Conservation (phyloP, 2,113 vertebrate genomes). For the Pangasianodon hypophthalmus region DNA sequence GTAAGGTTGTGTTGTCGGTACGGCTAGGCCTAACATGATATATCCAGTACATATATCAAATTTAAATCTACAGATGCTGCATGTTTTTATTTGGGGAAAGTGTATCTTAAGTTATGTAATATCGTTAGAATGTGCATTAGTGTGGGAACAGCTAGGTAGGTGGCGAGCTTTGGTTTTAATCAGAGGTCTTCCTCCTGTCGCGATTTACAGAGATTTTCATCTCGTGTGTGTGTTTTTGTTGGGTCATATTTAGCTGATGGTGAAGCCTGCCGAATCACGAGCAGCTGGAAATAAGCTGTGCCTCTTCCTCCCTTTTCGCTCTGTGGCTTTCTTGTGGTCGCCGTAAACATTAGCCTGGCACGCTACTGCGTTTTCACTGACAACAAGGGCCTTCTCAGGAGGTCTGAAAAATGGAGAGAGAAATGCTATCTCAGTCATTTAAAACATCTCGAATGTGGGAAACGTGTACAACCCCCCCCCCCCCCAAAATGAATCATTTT, state of each 20-base stretch:
- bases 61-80: not conserved
- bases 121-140: not conserved
- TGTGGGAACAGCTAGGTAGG: slow-evolving; percentile 32
- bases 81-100: not conserved
- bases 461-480: not conserved
- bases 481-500: not conserved
- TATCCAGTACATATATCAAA: slow-evolving; percentile 17
- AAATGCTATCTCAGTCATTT: not conserved
- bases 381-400: slow-evolving; percentile 50
- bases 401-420: not conserved
- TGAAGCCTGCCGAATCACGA: slow-evolving; percentile 66
- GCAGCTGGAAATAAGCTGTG: slow-evolving; percentile 67
- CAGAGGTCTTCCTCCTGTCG: slow-evolving; percentile 57
- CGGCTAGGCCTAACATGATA: slow-evolving; percentile 1
- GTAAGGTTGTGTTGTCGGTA: slow-evolving; percentile 15
- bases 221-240: slow-evolving; percentile 69
- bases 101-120: not conserved
- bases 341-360: slow-evolving; percentile 59
- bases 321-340: slow-evolving; percentile 72
- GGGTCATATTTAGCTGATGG: slow-evolving; percentile 67
- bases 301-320: slow-evolving; percentile 61
- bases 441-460: not conserved
- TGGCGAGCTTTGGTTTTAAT: slow-evolving; percentile 62
- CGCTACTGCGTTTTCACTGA: slow-evolving; percentile 54
- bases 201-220: slow-evolving; percentile 57